phyloP scores from a whole-genome alignment of 2,797 vertebrate genomes.

The Phaenicophaeus curvirostris region DNA sequence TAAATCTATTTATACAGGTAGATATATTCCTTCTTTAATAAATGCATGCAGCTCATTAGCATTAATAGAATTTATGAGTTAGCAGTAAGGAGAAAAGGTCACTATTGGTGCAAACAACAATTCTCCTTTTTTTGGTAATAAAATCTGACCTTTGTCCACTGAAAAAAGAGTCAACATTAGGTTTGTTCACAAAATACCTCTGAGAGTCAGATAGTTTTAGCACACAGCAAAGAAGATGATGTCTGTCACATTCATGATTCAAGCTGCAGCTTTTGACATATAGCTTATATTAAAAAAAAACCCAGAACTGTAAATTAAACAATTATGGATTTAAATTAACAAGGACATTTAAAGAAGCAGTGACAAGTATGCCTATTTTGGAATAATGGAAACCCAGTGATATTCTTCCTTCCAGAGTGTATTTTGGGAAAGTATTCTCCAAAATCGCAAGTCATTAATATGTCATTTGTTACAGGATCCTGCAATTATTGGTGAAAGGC shows the following conservation, averaged over 20 bases:
- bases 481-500: neutral
- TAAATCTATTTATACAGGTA: slow-evolving; percentile 1
- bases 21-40: neutral
- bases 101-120: neutral
- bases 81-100: neutral
- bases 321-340: neutral
- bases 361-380: neutral
- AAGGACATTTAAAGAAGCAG: neutral
- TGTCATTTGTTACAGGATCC: no score
- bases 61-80: neutral
- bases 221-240: neutral
- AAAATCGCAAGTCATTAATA: neutral
- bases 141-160: neutral
- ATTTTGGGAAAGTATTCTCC: neutral
- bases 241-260: neutral
- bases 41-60: neutral
- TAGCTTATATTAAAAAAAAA: neutral
- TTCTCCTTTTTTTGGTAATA: neutral
- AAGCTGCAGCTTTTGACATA: neutral
- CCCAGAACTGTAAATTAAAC: neutral
- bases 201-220: neutral
- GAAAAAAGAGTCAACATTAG: neutral
- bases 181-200: neutral
- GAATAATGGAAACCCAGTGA: neutral
- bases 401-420: neutral